Evolutionary conservation across 2,888 invertebrate genomes (phyloP).

Genomic region (Vanessa cardui): DNA sequence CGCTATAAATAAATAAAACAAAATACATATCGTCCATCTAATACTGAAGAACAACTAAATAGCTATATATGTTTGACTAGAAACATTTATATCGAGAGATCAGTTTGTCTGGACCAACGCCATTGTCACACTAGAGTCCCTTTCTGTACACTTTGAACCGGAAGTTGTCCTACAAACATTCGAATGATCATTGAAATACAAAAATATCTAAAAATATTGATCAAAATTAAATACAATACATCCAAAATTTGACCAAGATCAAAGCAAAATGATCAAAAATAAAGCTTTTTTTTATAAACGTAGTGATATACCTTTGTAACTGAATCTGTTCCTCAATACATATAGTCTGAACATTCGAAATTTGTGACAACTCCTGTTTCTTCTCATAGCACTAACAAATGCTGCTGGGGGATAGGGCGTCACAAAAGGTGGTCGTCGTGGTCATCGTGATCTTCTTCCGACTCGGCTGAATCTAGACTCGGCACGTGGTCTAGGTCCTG

Average conservation of each 20-base stretch:
- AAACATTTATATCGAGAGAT: slow-evolving; percentile 74
- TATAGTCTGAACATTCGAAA: slow-evolving; percentile 24
- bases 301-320: too few species aligned
- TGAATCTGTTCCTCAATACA: slow-evolving; percentile 2
- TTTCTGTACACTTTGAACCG: slow-evolving; percentile 37
- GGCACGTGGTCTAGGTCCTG: slow-evolving; percentile 77
- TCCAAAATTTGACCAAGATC: neutral
- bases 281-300: neutral
- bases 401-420: slow-evolving; percentile 72
- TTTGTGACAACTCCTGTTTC: slow-evolving; percentile 55
- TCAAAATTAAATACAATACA: too few species aligned
- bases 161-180: slow-evolving; percentile 42
- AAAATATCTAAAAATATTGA: neutral
- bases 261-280: slow-evolving; percentile 13
- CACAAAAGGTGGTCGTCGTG: slow-evolving; percentile 81
- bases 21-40: slow-evolving; percentile 45
- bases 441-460: slow-evolving; percentile 75
- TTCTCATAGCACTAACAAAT: slow-evolving; percentile 76
- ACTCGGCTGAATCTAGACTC: slow-evolving; percentile 73
- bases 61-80: slow-evolving; percentile 75
- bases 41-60: slow-evolving; percentile 57
- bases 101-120: slow-evolving; percentile 46
- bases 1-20: slow-evolving; percentile 51
- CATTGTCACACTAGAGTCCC: slow-evolving; percentile 39
- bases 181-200: slow-evolving; percentile 13